A percentile compares a stretch with the other conserved stretches of the same genome.
Conservation (phyloP, 2,113 vertebrate genomes). For the Rhinolophus sinicus region DNA sequence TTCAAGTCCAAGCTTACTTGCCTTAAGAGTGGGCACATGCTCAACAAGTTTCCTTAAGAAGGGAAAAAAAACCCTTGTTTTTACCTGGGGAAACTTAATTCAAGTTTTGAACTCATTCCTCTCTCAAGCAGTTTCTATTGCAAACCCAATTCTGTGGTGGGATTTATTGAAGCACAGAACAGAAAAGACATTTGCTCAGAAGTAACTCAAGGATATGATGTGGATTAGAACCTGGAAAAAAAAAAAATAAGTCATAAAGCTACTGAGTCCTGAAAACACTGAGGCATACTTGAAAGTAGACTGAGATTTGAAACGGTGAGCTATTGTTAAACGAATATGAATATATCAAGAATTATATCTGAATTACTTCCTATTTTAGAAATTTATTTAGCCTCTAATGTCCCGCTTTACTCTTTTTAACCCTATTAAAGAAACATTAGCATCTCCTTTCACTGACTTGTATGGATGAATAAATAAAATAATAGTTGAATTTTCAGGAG, state of each 20-base stretch:
- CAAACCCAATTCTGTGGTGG: slow-evolving; percentile 63
- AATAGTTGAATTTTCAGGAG: slow-evolving; percentile 62
- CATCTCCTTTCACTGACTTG: neutral
- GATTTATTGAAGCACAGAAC: slow-evolving; percentile 73
- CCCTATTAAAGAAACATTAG: slow-evolving; percentile 31
- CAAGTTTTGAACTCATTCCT: slow-evolving; percentile 75
- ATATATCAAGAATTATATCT: slow-evolving; percentile 21
- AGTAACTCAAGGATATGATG: slow-evolving; percentile 57
- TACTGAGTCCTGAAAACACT: slow-evolving; percentile 24
- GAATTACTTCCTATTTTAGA: slow-evolving; percentile 18
- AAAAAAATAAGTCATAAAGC: slow-evolving; percentile 60
- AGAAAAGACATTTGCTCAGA: slow-evolving; percentile 70
- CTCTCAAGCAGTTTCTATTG: slow-evolving; percentile 60
- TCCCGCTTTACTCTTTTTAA: slow-evolving; percentile 48
- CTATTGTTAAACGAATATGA: slow-evolving; percentile 1
- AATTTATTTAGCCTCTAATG: slow-evolving; percentile 50
- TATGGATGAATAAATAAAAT: slow-evolving; percentile 67
- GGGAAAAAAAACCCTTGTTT: slow-evolving; percentile 40
- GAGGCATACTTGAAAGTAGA: slow-evolving; percentile 35
- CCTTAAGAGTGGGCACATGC: slow-evolving; percentile 44
- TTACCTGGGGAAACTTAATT: slow-evolving; percentile 71
- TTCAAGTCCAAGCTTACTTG: slow-evolving; percentile 50
- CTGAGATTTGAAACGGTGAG: neutral
- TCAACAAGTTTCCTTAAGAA: slow-evolving; percentile 39
- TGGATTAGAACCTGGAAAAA: slow-evolving; percentile 50